phyloP scores from a whole-genome alignment of 2,113 vertebrate species.

The Neodon shergylaensis region DNA sequence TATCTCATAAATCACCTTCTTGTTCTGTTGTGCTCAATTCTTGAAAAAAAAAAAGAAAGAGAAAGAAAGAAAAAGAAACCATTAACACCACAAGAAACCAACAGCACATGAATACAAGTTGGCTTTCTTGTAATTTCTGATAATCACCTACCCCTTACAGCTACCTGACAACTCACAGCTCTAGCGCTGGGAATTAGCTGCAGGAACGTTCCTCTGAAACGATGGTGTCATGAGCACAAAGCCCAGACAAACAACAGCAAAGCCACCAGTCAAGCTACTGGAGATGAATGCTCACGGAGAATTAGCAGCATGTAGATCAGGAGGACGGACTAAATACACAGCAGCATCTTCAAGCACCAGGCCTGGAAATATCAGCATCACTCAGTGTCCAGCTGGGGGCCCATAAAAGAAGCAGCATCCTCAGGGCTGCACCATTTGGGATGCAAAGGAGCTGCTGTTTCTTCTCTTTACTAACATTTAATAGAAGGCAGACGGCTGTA shows the following conservation, averaged over 20 bases:
- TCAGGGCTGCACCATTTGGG: neutral
- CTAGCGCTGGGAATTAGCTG: constrained; percentile 41
- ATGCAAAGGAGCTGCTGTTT: neutral
- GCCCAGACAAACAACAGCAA: constrained; percentile 50
- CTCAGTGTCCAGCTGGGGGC: neutral
- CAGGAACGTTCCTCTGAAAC: constrained; percentile 55
- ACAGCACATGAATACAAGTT: constrained; percentile 58
- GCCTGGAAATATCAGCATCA: neutral
- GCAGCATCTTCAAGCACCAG: neutral
- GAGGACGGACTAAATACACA: neutral
- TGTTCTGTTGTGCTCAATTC: constrained; percentile 68
- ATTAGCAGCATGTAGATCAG: neutral
- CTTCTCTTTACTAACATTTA: neutral
- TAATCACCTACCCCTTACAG: constrained; percentile 60
- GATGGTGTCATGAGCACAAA: neutral
- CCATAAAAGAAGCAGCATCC: neutral
- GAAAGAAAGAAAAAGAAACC: neutral
- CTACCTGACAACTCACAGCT: constrained; percentile 21
- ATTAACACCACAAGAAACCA: constrained; percentile 67
- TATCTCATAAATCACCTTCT: constrained; percentile 75
- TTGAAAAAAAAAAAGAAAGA: neutral
- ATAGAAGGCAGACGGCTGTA: neutral
- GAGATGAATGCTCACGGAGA: constrained; percentile 27
- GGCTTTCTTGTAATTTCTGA: constrained; percentile 73
- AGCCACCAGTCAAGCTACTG: constrained; percentile 13